Evolutionary conservation across 2,113 vertebrate species (phyloP), one percentile per base, ranked within the genome.

Genomic region (Saccopteryx leptura): DNA sequence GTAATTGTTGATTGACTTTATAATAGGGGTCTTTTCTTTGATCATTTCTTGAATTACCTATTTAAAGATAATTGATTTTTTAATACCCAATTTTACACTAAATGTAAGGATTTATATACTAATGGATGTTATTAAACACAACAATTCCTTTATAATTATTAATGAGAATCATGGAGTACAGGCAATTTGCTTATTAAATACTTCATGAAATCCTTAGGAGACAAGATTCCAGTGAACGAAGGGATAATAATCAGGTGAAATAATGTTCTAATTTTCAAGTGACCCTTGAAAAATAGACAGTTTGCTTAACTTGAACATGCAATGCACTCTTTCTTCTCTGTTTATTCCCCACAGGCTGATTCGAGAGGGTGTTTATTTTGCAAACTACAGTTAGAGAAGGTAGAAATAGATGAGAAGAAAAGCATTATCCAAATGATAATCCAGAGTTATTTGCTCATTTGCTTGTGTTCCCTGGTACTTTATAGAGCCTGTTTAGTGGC

Each of bases 311-410:
- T 85, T 65, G 13, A 4, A 46, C 19, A 81, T 80, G 48, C 79
- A 18, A 81, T 80, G 48, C 79, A 18, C 18, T 65, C 5, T 65
- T 52, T 90, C 79, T 69, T 63, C 33, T 63, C 39, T n/a, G 10
- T n/a, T 28, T 52, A n/a, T 60, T 56, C 8, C 8, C 69, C 61
- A 48, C 28, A 28, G 33, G 12, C 54, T 68, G 68, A 78, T 58
- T 80, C 90, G 78, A 92, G 46, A 95, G 46, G 6, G 11, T 86
- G 14, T 91, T 97, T 82, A 58, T 66, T 92, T 79, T 84, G 19
- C 28, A 93, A 50, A 71, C n/a, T 50, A 9, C 23, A n/a, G 2
- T 65, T 76, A 31, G 31, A 80, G 24, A 58, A 60, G 39, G 14
- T 46, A 71, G 76, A 39, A 54, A n/a, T 19, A 33, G 50, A 46